Evolutionary conservation across 2,113 vertebrate genomes (phyloP).

Genomic region (Excalfactoria chinensis): DNA sequence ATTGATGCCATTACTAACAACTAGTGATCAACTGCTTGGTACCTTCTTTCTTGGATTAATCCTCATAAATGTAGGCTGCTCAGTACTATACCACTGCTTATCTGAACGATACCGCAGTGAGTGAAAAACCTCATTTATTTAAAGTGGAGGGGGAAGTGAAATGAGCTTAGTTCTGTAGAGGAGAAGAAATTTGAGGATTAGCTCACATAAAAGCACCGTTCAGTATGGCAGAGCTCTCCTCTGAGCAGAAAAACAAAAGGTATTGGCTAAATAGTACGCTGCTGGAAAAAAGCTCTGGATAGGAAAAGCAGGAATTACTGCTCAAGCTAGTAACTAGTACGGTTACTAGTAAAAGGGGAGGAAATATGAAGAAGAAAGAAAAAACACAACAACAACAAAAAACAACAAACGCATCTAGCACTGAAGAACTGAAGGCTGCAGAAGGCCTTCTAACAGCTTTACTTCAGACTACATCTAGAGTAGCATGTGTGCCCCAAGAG

Average conservation of each 20-base stretch:
- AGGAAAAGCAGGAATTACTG: neutral
- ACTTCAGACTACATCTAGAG: neutral
- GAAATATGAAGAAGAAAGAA: neutral
- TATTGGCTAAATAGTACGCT: neutral
- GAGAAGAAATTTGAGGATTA: slow-evolving; percentile 19
- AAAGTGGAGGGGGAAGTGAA: neutral
- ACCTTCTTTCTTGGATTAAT: neutral
- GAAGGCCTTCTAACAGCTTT: neutral
- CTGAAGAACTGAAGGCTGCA: neutral
- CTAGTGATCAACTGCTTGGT: slow-evolving; percentile 15
- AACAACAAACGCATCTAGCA: neutral
- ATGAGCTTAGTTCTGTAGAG: slow-evolving; percentile 16
- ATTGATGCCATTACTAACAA: slow-evolving; percentile 1
- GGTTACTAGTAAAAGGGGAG: neutral
- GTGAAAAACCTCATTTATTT: neutral
- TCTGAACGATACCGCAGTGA: neutral
- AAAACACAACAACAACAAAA: neutral
- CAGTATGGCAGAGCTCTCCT: neutral
- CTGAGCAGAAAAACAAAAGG: neutral
- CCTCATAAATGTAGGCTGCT: neutral
- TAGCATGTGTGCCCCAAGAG: neutral
- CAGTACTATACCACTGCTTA: neutral
- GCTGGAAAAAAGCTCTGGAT: neutral
- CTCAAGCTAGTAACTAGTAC: neutral
- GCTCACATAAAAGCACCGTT: neutral